phyloP scores from a whole-genome alignment of 2,113 vertebrate genomes.

The Galeopterus variegatus region DNA sequence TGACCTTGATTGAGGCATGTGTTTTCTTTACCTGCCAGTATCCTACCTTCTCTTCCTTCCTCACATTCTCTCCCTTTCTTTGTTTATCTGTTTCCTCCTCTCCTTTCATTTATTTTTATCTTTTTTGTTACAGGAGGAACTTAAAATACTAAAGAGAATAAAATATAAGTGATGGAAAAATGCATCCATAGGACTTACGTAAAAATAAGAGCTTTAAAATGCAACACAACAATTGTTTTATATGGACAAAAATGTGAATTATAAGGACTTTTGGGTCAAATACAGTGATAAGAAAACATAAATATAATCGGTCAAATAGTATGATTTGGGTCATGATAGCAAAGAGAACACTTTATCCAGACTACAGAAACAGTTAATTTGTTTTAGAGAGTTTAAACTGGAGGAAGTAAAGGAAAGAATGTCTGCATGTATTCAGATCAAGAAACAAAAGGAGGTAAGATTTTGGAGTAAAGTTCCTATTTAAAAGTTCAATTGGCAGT shows the following conservation, averaged over 20 bases:
- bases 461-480: constrained; percentile 73
- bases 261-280: background rate
- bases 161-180: background rate
- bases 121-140: background rate
- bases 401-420: background rate
- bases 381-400: constrained; percentile 72
- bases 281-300: constrained; percentile 8
- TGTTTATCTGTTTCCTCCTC: background rate
- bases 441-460: constrained; percentile 79
- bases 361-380: background rate
- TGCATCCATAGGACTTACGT: background rate
- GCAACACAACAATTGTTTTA: background rate
- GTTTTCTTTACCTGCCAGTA: background rate
- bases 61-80: background rate
- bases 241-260: constrained; percentile 4
- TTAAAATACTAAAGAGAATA: background rate
- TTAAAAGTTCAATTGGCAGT: constrained; percentile 82
- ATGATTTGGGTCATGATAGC: background rate
- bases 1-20: background rate
- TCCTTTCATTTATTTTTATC: background rate
- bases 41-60: background rate
- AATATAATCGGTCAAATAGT: background rate
- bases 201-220: background rate
- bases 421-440: constrained; percentile 74
- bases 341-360: constrained; percentile 34